phyloP scores from a whole-genome alignment of 2,113 vertebrate species.

The Embiotoca jacksoni region DNA sequence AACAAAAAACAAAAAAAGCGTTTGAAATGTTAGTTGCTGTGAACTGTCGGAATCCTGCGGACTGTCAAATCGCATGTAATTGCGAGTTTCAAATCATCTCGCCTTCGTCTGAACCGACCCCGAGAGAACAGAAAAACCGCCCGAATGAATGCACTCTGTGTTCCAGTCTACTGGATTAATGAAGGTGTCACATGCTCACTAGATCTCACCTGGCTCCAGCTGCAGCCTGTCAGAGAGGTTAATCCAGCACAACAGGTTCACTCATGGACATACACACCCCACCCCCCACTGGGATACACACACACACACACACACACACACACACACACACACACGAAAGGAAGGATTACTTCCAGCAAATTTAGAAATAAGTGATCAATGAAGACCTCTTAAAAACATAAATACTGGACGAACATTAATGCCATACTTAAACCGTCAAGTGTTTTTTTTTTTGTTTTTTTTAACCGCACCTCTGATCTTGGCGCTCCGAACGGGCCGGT shows the following conservation, averaged over 20 bases:
- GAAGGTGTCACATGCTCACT: not conserved
- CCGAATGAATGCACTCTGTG: not conserved
- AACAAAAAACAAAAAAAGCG: too few species aligned
- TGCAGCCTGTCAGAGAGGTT: not conserved
- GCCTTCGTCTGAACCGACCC: not conserved
- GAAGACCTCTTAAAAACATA: too few species aligned
- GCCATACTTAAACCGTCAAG: too few species aligned
- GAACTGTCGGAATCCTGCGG: too few species aligned
- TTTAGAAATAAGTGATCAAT: too few species aligned
- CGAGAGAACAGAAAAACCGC: not conserved
- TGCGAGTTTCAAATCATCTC: too few species aligned
- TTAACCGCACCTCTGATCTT: conserved; percentile 14
- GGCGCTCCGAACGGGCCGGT: not conserved
- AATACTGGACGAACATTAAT: too few species aligned
- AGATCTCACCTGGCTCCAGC: not conserved
- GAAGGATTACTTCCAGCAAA: too few species aligned
- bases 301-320: not conserved
- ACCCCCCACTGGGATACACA: not conserved
- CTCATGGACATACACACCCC: not conserved
- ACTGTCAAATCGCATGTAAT: too few species aligned
- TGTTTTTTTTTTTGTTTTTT: too few species aligned
- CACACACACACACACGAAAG: too few species aligned
- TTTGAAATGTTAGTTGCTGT: too few species aligned
- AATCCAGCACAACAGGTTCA: not conserved
- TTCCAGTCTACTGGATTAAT: not conserved